These are phyloP conservation scores for Chamaetylas fuelleborni DNA, from an alignment of 2,113 vertebrate species.

Conservation along the genomic window DNA sequence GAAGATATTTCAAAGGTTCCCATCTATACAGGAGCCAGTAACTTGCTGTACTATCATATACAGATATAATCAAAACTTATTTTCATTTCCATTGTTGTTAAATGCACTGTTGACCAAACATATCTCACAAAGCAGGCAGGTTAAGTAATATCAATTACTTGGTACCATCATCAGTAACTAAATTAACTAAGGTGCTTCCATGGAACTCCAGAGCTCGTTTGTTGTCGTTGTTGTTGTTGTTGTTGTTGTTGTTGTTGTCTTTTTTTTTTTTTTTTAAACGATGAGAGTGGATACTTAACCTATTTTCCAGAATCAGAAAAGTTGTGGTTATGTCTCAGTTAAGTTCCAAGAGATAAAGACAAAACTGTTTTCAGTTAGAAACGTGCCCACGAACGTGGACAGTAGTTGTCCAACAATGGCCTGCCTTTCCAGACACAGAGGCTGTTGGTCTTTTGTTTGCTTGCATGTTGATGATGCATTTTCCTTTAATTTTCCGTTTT, in stretches of 20 bases:
- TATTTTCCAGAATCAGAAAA: not conserved
- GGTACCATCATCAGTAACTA: not conserved
- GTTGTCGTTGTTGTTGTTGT: too few relatives aligned
- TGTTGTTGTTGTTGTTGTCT: too few relatives aligned
- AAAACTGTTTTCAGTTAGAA: not conserved
- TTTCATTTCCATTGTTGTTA: not conserved
- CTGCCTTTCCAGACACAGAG: not conserved
- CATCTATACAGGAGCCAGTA: not conserved
- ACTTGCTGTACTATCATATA: not conserved
- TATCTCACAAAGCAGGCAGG: not conserved
- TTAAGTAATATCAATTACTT: not conserved
- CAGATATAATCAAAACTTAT: not conserved
- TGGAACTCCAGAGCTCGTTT: not conserved
- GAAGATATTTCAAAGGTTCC: not conserved
- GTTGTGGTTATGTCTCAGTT: not conserved
- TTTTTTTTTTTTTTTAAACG: fast-evolving
- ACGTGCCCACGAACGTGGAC: not conserved
- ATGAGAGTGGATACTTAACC: not conserved
- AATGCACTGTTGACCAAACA: not conserved
- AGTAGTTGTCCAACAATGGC: not conserved
- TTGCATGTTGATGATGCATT: not conserved
- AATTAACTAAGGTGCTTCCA: not conserved
- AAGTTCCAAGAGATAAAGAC: not conserved
- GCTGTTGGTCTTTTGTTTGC: not conserved
- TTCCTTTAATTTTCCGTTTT: not conserved